phyloP scores from a whole-genome alignment of 2,888 invertebrate species.

The Gandaritis pyraliata region DNA sequence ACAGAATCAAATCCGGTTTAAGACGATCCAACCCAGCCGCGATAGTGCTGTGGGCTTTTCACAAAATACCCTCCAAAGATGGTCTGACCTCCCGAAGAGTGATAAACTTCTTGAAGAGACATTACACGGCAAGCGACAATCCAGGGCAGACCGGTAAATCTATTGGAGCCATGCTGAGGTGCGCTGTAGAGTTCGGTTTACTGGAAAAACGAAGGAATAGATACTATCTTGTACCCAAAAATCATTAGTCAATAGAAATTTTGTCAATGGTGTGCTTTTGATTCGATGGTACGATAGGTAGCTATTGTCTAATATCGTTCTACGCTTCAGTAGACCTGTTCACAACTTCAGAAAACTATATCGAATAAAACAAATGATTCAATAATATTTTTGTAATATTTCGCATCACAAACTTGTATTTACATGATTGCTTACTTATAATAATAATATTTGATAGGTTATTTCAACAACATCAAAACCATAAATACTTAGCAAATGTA shows the following conservation, averaged over 20 bases:
- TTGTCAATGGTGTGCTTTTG: neutral
- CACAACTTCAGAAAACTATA: neutral
- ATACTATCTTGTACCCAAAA: conserved; percentile 48
- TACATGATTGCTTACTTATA: conserved; percentile 80
- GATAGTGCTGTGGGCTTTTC: conserved; percentile 67
- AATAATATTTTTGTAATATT: conserved; percentile 72
- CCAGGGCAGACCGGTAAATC: conserved; percentile 57
- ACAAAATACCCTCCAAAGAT: conserved; percentile 53
- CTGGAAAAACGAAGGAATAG: conserved; percentile 56
- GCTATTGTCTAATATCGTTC: neutral
- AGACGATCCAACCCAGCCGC: conserved; percentile 60
- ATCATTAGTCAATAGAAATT: conserved; percentile 25
- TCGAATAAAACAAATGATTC: conserved; percentile 46
- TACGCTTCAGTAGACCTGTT: neutral
- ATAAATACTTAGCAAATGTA: conserved; percentile 72
- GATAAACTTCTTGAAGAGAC: conserved; percentile 60
- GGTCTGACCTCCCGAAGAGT: conserved; percentile 64
- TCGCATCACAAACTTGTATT: conserved; percentile 81
- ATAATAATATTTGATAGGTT: conserved; percentile 62
- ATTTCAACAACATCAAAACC: conserved; percentile 73
- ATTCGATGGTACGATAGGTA: neutral
- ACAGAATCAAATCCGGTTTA: conserved; percentile 52
- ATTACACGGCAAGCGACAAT: conserved; percentile 51
- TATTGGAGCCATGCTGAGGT: conserved; percentile 56
- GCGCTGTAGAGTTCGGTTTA: conserved; percentile 66